Evolutionary conservation across 2,888 invertebrate genomes (phyloP).

Genomic region (Odontocerum albicorne): DNA sequence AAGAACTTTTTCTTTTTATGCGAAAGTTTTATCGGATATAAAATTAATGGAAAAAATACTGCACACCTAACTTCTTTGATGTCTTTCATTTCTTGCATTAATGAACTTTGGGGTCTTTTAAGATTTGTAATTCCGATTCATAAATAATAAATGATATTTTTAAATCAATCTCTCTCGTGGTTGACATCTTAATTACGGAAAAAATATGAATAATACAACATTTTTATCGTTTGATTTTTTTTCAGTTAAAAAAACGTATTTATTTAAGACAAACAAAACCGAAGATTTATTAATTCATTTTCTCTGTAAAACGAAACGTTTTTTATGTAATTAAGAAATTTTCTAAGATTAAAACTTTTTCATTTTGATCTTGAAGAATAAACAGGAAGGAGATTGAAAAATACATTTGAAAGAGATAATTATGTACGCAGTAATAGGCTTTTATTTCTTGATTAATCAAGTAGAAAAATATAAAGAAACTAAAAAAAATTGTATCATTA

Average conservation of each 20-base stretch:
- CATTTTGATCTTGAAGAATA: too few species aligned
- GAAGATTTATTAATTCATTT: not conserved
- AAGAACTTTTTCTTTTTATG: constrained; percentile 9
- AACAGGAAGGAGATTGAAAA: too few species aligned
- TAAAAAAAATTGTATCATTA: too few species aligned
- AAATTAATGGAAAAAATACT: constrained; percentile 31
- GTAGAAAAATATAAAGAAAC: too few species aligned
- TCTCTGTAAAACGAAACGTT: not conserved
- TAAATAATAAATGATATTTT: constrained; percentile 11
- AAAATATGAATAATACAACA: not conserved
- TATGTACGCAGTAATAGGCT: too few species aligned
- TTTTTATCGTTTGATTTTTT: not conserved
- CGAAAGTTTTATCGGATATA: constrained; percentile 28
- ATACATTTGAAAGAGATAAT: too few species aligned
- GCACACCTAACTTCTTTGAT: constrained; percentile 27
- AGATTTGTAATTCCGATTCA: constrained; percentile 20
- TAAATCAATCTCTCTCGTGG: constrained; percentile 9
- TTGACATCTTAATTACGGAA: not conserved
- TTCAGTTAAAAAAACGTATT: not conserved
- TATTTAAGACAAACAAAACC: not conserved
- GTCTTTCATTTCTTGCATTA: constrained; percentile 20
- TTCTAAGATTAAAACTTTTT: too few species aligned
- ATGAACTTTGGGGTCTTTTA: not conserved
- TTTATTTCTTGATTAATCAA: too few species aligned
- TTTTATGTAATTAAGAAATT: not conserved